Evolutionary conservation across 2,797 vertebrate species (phyloP), one percentile per base, ranked within the genome.

Genomic region (Pantherophis alleghaniensis): DNA sequence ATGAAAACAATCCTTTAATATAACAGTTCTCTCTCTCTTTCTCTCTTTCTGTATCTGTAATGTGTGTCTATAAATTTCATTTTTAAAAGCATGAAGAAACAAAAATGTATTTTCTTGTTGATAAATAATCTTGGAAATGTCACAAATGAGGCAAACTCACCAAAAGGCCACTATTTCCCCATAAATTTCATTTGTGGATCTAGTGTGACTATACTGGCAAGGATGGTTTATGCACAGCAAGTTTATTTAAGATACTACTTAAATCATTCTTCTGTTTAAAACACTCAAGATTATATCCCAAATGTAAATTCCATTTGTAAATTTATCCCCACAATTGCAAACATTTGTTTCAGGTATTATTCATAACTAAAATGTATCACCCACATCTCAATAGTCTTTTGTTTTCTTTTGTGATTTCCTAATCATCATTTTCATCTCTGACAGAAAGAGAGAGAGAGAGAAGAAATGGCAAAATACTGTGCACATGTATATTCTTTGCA

Each of bases 391-490:
- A 93, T 94, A 10, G 32, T 42, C 47, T 89, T 24, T 87, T 0
- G 86, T 28, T 11, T 88, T 63, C 20, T 63, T 91, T 61, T 93
- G 90, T 74, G 57, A 94, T 94, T 88, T 86, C 56, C 32, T 93
- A 57, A 32, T 83, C 51, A 61, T 2, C 51, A 5, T 86, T 91
- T 92, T 93, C 53, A 6, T 32, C 60, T 69, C 88, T 87, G 60
- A 16, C 88, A 92, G 51, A 42, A 79, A 88, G 92, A 94, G 79
- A 93, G 88, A 89, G 92, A 90, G 32, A 55, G n/a, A 69, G 66
- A 32, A 63, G 11, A 66, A n/a, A 0, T 0, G 42, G 61, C 74
- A 55, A 79, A 60, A 87, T 89, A 94, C n/a, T 86, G 13, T 0
- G 0, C 10, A 2, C 11, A 89, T 87, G 47, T 57, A 93, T 88